Base-by-base conservation (phyloP, 2,113 vertebrate species). In the Pseudolaguvia tuberculata region DNA sequence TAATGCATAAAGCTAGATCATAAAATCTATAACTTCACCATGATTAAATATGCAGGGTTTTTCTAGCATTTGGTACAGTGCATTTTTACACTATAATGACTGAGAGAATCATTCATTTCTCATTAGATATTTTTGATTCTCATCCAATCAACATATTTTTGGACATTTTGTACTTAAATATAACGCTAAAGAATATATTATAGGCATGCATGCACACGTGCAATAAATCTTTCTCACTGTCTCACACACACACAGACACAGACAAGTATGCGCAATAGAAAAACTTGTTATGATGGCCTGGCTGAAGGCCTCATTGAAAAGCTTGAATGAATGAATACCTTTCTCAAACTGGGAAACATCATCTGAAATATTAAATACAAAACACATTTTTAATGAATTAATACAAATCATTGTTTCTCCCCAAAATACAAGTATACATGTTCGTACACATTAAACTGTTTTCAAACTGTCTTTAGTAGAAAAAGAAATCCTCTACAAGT, bases 11-110 rank as follows among this genome's bases (percentile, higher is more conserved):
- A 39, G 10, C 18, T 27, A 42, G 20, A 21, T 55, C 35, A 39
- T 31, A 21, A 11, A 15, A 10, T 51, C 21, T 55, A 8, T n/a
- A 35, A 35, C 18, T 18, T 45, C 14, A 20, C 45, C 21, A 57
- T 15, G 39, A 23, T 20, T 27, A 57, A 45, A 62, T 62, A 31
- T 62, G 25, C 5, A 8, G 42, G 48, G 47, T 45, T 21, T 72
- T 51, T 62, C 31, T 4, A 61, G 48, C 51, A 63, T n/a, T 2
- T 13, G 15, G 52, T 18, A 8, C 39, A 18, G 21, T 73, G 58
- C 14, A 25, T 58, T 52, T 73, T 53, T 42, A 42, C 68, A 70
- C 45, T 27, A 35, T 72, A 35, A 21, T 73, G 21, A 56, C n/a
- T 12, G 35, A 42, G 9, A 56, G 7, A 56, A 20, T n/a, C 17